These are phyloP conservation scores for Limnephilus auricula DNA, from an alignment of 2,888 invertebrate species.

Conservation along the genomic window DNA sequence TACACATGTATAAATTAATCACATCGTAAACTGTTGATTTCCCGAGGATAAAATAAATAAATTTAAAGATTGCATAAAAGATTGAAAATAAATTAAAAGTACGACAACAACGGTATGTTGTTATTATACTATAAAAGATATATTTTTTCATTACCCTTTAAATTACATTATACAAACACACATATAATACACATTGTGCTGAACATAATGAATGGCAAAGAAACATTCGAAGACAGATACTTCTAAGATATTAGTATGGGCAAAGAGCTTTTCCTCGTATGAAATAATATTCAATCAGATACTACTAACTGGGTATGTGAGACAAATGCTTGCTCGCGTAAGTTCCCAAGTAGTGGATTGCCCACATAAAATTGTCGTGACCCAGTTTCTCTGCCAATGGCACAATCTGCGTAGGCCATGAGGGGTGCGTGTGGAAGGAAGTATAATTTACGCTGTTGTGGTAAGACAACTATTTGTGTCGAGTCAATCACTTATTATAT, in stretches of 20 bases:
- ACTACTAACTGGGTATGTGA: background rate
- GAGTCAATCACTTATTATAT: background rate
- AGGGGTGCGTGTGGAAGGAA: background rate
- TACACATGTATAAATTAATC: no score
- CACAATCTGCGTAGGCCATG: background rate
- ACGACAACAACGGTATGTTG: no score
- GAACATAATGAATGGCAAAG: background rate
- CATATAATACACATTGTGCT: background rate
- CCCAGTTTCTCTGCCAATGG: background rate
- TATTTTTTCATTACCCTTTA: background rate
- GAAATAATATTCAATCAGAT: background rate
- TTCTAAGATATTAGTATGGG: background rate
- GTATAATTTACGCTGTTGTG: background rate
- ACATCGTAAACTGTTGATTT: no score
- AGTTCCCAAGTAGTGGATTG: background rate
- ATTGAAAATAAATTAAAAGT: no score
- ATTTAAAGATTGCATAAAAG: no score
- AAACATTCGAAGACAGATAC: background rate
- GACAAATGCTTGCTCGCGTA: background rate
- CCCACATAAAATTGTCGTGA: constrained; percentile 2
- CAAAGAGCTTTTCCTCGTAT: background rate
- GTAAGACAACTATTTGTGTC: background rate
- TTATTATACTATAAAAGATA: no score
- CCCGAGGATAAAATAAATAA: no score
- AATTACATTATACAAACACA: background rate